Evolutionary conservation across 2,888 invertebrate species (phyloP).

Genomic region (Meteorus colon): DNA sequence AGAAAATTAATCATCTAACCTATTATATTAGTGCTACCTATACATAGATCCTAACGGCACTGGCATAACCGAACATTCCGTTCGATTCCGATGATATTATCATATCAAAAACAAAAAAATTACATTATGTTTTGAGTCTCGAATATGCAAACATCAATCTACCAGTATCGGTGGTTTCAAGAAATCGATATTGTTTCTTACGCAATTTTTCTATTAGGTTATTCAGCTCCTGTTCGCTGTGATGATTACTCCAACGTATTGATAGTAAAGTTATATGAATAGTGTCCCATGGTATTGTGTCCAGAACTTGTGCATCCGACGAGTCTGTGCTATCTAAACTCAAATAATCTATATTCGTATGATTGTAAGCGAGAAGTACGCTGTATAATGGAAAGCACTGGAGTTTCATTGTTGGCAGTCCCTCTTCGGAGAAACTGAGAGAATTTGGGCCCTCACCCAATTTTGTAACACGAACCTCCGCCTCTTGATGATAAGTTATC

Average conservation of each 20-base stretch:
- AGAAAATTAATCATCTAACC: not conserved
- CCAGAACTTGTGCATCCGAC: conserved; percentile 68
- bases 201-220: conserved; percentile 65
- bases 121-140: conserved; percentile 18
- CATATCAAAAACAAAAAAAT: not conserved
- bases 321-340: conserved; percentile 77
- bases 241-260: conserved; percentile 68
- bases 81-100: not conserved
- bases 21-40: not conserved
- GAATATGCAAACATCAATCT: conserved; percentile 66
- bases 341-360: conserved; percentile 81
- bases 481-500: conserved; percentile 71
- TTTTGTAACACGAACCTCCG: conserved; percentile 70
- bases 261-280: conserved; percentile 68
- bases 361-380: conserved; percentile 84
- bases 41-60: conserved; percentile 4
- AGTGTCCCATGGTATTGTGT: conserved; percentile 70
- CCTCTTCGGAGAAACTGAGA: conserved; percentile 65
- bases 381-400: conserved; percentile 91
- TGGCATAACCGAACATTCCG: conserved; percentile 13
- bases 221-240: conserved; percentile 65
- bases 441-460: conserved; percentile 71
- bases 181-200: conserved; percentile 63
- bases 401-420: conserved; percentile 77
- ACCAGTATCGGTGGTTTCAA: conserved; percentile 61